A percentile compares a stretch with the other conserved stretches of the same genome.
Evolutionary conservation across 2,888 invertebrate genomes (phyloP).

Genomic region (Epiperipatus broadwayi): DNA sequence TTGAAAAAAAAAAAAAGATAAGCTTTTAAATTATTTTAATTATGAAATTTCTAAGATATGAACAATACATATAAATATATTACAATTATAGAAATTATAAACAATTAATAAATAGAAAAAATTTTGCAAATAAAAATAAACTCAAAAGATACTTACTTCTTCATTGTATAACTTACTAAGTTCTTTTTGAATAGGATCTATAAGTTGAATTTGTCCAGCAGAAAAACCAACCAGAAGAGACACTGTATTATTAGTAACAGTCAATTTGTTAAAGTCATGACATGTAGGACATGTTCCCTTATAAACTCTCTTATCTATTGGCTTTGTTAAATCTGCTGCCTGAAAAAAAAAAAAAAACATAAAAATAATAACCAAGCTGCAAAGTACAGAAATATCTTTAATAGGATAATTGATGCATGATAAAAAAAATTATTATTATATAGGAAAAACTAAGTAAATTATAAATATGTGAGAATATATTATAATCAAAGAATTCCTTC

Average conservation of each 20-base stretch:
- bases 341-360: conserved; percentile 29
- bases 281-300: conserved; percentile 97
- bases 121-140: neutral
- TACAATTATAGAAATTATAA: conserved; percentile 11
- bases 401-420: too few relatives aligned
- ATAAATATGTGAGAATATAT: too few relatives aligned
- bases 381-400: too few relatives aligned
- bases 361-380: too few relatives aligned
- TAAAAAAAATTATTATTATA: conserved; percentile 14
- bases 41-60: neutral
- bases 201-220: conserved; percentile 90
- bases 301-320: conserved; percentile 92
- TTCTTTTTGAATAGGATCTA: conserved; percentile 92
- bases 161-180: conserved; percentile 91
- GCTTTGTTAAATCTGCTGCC: conserved; percentile 87
- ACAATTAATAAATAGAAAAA: neutral
- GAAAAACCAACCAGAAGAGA: conserved; percentile 89
- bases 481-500: too few relatives aligned
- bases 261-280: conserved; percentile 78
- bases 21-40: neutral
- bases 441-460: too few relatives aligned
- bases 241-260: conserved; percentile 60
- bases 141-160: conserved; percentile 48
- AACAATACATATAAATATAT: neutral
- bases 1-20: conserved; percentile 1